Percentiles rank a stretch among this genome's conserved stretches.
Conservation (phyloP, 2,113 vertebrate species). For the Ptilorrhoa leucosticta region DNA sequence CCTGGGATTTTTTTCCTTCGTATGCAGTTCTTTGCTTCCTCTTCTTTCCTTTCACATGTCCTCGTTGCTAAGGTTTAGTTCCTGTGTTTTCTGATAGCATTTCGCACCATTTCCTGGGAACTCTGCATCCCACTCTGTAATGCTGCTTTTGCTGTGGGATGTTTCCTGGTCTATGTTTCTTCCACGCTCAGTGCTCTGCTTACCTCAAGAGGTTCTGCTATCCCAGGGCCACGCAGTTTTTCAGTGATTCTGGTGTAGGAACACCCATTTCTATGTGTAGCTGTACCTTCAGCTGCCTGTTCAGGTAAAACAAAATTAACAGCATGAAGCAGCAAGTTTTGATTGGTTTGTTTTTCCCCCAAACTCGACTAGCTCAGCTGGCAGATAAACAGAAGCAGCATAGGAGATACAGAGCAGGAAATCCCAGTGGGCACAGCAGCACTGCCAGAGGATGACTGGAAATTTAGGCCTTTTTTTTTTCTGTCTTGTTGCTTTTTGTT, state of each 20-base stretch:
- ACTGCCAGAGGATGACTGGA: background rate
- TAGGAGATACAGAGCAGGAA: background rate
- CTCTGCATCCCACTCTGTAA: background rate
- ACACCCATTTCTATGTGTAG: background rate
- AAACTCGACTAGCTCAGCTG: background rate
- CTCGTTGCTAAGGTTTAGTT: background rate
- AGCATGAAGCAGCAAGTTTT: background rate
- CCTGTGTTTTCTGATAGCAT: background rate
- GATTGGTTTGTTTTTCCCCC: background rate
- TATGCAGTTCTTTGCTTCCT: background rate
- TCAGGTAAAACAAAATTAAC: background rate
- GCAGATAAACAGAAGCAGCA: background rate
- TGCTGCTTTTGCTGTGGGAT: background rate
- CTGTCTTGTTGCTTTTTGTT: background rate
- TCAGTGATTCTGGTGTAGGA: background rate
- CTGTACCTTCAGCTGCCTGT: background rate
- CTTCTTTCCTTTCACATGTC: background rate
- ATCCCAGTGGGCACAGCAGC: background rate
- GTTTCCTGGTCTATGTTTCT: background rate
- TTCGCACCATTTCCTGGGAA: background rate
- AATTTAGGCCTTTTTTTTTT: background rate
- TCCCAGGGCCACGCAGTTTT: background rate
- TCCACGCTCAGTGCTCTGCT: background rate
- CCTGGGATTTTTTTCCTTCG: background rate
- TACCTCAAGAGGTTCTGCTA: background rate